These are phyloP conservation scores for Hydraecia micacea DNA, from an alignment of 2,888 invertebrate genomes.

Conservation along the genomic window DNA sequence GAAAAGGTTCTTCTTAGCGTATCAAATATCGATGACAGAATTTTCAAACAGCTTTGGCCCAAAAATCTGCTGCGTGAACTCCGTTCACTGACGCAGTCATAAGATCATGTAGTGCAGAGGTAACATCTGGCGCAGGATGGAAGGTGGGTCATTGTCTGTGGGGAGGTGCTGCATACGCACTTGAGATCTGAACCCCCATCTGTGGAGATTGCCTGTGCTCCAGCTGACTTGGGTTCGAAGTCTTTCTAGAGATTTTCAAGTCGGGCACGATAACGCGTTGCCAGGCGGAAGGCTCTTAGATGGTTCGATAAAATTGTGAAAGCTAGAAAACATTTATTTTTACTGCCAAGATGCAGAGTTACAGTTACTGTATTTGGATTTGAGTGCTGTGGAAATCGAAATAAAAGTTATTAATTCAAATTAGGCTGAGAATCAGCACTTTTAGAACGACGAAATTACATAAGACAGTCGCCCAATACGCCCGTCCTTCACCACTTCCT, in stretches of 20 bases:
- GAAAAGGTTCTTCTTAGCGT: neutral
- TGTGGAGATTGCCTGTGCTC: too few relatives aligned
- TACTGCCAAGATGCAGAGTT: neutral
- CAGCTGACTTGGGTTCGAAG: too few relatives aligned
- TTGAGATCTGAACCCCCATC: neutral
- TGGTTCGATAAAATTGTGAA: too few relatives aligned
- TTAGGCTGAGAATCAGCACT: neutral
- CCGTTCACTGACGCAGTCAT: neutral
- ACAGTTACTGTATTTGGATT: neutral
- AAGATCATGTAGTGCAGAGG: neutral
- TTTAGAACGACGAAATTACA: neutral
- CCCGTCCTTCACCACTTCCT: too few relatives aligned
- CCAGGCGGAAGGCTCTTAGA: too few relatives aligned
- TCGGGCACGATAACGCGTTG: too few relatives aligned
- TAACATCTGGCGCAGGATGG: neutral
- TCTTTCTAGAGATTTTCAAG: too few relatives aligned
- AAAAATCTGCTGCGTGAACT: neutral
- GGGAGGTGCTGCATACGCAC: neutral
- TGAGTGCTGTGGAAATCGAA: neutral
- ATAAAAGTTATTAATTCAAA: neutral
- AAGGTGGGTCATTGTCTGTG: too few relatives aligned
- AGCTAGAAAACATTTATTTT: neutral
- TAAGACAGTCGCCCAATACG: neutral
- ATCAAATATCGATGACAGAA: neutral
- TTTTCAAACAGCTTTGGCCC: neutral